Evolutionary conservation across 2,113 vertebrate species (phyloP).

Genomic region (Myocastor coypus): DNA sequence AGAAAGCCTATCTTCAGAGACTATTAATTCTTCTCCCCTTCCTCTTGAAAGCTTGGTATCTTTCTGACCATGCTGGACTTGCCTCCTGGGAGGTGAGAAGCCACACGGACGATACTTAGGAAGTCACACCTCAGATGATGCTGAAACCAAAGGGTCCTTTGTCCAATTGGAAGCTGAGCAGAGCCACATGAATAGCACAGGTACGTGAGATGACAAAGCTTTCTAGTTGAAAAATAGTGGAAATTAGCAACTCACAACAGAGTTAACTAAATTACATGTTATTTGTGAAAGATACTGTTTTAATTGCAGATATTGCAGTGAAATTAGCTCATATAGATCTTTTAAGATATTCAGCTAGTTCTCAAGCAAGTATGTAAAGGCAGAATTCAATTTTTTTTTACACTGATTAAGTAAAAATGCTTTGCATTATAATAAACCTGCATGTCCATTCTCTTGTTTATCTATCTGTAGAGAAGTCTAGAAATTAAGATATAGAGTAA

Average conservation of each 20-base stretch:
- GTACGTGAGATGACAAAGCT: background rate
- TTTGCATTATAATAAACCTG: background rate
- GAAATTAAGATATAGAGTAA: background rate
- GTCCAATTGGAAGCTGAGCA: background rate
- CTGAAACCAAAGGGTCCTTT: background rate
- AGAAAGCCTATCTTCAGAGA: background rate
- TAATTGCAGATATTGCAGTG: background rate
- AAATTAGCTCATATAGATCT: background rate
- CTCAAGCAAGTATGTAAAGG: background rate
- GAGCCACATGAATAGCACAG: background rate
- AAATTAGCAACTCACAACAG: background rate
- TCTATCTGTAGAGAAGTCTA: background rate
- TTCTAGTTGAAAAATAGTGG: background rate
- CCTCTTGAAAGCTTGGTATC: background rate
- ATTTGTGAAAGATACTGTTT: background rate
- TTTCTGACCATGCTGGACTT: background rate
- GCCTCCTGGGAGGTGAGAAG: background rate
- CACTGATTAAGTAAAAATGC: background rate
- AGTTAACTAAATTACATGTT: background rate
- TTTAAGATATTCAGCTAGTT: background rate
- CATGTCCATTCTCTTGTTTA: background rate
- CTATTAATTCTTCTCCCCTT: background rate
- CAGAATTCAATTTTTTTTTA: background rate
- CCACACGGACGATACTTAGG: background rate
- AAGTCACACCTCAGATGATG: background rate